These are phyloP conservation scores for Mus caroli DNA, from an alignment of 2,797 vertebrate species.

Conservation along the genomic window DNA sequence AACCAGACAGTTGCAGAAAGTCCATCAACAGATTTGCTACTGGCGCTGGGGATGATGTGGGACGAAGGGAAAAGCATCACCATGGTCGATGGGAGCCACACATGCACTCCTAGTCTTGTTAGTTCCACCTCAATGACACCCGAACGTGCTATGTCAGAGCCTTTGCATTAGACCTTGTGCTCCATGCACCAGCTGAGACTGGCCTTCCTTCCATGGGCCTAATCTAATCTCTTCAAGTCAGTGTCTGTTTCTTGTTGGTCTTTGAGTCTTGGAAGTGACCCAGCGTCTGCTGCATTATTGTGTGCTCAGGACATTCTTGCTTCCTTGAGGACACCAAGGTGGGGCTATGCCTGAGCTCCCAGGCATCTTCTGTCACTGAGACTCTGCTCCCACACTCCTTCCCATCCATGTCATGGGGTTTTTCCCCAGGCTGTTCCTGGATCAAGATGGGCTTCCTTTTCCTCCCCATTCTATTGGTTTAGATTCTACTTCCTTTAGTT, in stretches of 20 bases:
- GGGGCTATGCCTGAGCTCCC: not conserved
- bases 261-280: not conserved
- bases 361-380: not conserved
- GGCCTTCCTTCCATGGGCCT: not conserved
- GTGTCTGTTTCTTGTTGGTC: not conserved
- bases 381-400: not conserved
- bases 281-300: not conserved
- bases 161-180: not conserved
- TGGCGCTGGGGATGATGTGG: not conserved
- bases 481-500: constrained; percentile 34
- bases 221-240: not conserved
- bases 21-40: not conserved
- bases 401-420: fast-evolving
- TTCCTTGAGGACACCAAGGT: not conserved
- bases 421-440: not conserved
- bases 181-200: not conserved
- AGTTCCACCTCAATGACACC: not conserved
- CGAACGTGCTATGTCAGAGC: not conserved
- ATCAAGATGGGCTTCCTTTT: not conserved
- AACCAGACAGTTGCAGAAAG: not conserved
- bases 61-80: not conserved
- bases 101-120: not conserved
- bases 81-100: not conserved
- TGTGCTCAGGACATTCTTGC: not conserved
- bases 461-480: not conserved